Percentiles rank a stretch among this genome's conserved stretches.
Evolutionary conservation across 2,888 invertebrate genomes (phyloP).

Genomic region (Exephanes ischioxanthus): DNA sequence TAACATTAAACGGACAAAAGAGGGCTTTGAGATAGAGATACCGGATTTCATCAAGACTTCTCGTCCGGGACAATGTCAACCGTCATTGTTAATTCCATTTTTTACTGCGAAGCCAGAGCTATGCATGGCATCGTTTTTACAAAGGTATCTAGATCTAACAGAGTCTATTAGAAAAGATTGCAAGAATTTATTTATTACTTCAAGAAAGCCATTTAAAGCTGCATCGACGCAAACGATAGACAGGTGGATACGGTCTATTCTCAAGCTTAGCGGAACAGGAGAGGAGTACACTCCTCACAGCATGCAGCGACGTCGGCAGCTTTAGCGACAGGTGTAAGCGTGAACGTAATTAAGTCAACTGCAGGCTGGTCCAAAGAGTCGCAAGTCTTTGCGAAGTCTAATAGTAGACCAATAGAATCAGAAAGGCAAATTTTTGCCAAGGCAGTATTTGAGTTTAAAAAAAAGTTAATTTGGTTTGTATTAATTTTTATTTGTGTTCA

Average conservation of each 20-base stretch:
- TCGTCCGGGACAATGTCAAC: not conserved
- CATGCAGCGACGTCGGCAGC: constrained; percentile 22
- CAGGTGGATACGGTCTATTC: constrained; percentile 8
- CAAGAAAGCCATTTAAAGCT: constrained; percentile 5
- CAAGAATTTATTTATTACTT: constrained; percentile 13
- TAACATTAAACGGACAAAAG: not conserved
- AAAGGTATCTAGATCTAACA: not conserved
- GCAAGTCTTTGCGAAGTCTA: too few species aligned
- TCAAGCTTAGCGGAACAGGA: constrained; percentile 9
- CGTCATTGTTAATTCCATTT: not conserved
- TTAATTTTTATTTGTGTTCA: too few species aligned
- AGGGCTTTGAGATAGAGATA: not conserved
- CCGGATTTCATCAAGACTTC: not conserved
- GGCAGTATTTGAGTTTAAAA: too few species aligned
- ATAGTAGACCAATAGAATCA: too few species aligned
- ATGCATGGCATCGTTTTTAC: not conserved
- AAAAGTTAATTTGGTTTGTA: too few species aligned
- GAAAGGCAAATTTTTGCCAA: too few species aligned
- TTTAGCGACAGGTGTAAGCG: not conserved
- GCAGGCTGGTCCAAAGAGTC: too few species aligned
- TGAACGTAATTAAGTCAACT: not conserved
- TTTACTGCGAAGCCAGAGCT: not conserved
- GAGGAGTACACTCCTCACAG: constrained; percentile 16
- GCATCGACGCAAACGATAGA: constrained; percentile 10
- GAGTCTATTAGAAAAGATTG: not conserved